Evolutionary conservation across 2,113 vertebrate species (phyloP).

Genomic region (Tautogolabrus adspersus): DNA sequence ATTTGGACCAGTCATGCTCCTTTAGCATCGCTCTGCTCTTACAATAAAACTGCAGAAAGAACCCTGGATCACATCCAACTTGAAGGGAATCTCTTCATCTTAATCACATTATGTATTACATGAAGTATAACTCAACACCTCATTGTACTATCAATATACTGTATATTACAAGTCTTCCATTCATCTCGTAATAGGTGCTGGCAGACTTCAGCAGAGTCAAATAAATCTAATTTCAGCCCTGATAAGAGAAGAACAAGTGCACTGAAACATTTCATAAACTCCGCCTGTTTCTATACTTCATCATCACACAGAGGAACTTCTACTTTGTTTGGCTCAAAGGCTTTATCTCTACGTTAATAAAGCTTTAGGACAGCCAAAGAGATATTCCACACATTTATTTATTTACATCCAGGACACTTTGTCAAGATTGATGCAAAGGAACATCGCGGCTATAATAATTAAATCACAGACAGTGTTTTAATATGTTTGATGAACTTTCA

Average conservation of each 20-base stretch:
- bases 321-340: slow-evolving; percentile 3
- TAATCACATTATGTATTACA: slow-evolving; percentile 15
- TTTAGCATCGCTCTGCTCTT: not conserved
- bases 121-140: not conserved
- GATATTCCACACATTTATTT: slow-evolving; percentile 17
- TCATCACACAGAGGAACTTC: slow-evolving; percentile 3
- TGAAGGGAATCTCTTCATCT: not conserved
- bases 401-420: not conserved
- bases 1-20: not conserved
- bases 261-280: slow-evolving; percentile 7
- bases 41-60: not conserved
- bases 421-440: not conserved
- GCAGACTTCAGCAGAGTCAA: not conserved
- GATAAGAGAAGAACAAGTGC: slow-evolving; percentile 4
- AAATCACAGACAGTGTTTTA: not conserved
- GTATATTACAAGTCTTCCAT: not conserved
- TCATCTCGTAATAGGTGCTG: slow-evolving; percentile 11
- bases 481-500: not conserved
- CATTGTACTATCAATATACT: not conserved
- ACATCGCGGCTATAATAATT: not conserved
- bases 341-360: not conserved
- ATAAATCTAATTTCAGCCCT: slow-evolving; percentile 14
- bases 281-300: not conserved
- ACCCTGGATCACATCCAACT: not conserved
- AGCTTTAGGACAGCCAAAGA: not conserved